Evolutionary conservation across 1,140 invertebrate species (phyloP).

Genomic region (Linepithema humile): DNA sequence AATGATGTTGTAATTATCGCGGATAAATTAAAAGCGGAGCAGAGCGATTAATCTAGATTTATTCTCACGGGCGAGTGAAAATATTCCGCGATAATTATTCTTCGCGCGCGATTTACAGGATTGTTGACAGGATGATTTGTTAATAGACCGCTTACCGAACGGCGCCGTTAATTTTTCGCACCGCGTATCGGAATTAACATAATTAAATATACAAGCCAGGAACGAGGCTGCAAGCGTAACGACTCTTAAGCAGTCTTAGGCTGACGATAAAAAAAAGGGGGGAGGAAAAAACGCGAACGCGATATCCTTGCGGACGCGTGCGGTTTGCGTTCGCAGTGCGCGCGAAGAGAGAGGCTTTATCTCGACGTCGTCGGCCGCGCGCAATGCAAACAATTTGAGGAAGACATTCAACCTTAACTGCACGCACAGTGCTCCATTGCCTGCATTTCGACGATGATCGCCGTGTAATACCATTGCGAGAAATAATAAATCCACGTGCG

Average conservation of each 20-base stretch:
- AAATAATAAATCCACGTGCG: conserved; percentile 61
- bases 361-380: conserved; percentile 33
- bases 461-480: neutral
- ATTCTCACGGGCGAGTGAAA: neutral
- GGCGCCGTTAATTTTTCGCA: conserved; percentile 32
- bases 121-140: conserved; percentile 61
- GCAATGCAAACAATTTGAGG: conserved; percentile 42
- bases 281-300: conserved; percentile 19
- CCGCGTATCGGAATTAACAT: conserved; percentile 61
- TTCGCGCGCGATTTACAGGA: neutral
- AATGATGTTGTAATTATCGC: neutral
- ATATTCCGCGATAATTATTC: conserved; percentile 58
- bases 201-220: conserved; percentile 60
- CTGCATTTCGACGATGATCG: conserved; percentile 7
- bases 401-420: conserved; percentile 42
- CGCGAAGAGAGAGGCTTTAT: conserved; percentile 25
- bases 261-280: neutral
- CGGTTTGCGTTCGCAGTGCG: neutral
- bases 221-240: conserved; percentile 43
- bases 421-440: too few species aligned
- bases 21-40: neutral
- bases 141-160: conserved; percentile 49
- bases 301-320: conserved; percentile 54
- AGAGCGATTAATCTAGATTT: neutral
- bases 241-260: neutral